Evolutionary conservation across 1,140 invertebrate species (phyloP).

Genomic region (Drosophila mayri): DNA sequence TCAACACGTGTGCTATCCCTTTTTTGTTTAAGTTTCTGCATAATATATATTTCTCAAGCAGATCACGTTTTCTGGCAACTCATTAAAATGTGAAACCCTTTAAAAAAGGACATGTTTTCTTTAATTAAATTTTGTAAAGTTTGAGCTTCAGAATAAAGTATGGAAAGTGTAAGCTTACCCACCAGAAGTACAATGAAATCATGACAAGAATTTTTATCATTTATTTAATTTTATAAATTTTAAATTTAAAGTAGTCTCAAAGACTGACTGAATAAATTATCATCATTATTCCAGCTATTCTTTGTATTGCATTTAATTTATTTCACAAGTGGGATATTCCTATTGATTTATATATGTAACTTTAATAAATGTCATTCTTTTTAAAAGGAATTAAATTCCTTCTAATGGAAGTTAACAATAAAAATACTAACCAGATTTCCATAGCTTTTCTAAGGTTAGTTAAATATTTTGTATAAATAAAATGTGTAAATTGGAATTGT

Average conservation of each 20-base stretch:
- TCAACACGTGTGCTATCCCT: not conserved
- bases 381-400: too few relatives aligned
- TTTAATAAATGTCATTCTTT: too few relatives aligned
- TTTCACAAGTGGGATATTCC: not conserved
- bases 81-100: slow-evolving; percentile 18
- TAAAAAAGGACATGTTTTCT: slow-evolving; percentile 18
- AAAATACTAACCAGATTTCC: too few relatives aligned
- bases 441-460: too few relatives aligned
- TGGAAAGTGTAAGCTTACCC: not conserved
- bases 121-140: slow-evolving; percentile 31
- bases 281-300: not conserved
- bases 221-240: not conserved
- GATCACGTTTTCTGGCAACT: slow-evolving; percentile 28
- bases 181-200: not conserved
- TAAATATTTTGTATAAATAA: too few relatives aligned
- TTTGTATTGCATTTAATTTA: not conserved
- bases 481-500: too few relatives aligned
- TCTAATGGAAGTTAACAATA: too few relatives aligned
- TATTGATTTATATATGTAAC: too few relatives aligned
- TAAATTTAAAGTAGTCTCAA: not conserved
- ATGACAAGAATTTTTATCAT: not conserved
- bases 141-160: not conserved
- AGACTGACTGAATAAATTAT: not conserved
- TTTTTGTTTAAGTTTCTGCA: slow-evolving; percentile 5
- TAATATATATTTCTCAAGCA: slow-evolving; percentile 17